Evolutionary conservation across 1,140 invertebrate genomes (phyloP).

Genomic region (Eciton burchellii): DNA sequence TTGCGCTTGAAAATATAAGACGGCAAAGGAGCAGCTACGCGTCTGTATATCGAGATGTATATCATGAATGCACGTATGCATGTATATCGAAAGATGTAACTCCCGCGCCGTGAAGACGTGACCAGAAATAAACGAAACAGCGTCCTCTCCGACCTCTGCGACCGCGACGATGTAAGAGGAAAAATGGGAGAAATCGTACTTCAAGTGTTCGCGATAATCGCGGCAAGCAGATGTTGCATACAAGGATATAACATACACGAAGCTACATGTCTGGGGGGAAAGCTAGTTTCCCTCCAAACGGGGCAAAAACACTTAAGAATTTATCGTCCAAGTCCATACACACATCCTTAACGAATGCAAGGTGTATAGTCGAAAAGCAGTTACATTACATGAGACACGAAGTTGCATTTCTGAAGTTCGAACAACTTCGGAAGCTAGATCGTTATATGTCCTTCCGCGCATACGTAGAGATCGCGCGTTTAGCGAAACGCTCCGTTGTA

Average conservation of each 20-base stretch:
- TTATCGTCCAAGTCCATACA: constrained; percentile 39
- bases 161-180: background rate
- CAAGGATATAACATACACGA: constrained; percentile 27
- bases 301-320: constrained; percentile 34
- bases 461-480: constrained; percentile 12
- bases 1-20: background rate
- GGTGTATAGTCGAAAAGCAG: constrained; percentile 55
- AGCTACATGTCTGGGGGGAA: background rate
- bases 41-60: too few relatives aligned
- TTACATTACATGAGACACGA: constrained; percentile 37
- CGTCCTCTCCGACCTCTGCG: background rate
- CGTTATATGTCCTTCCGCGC: constrained; percentile 41
- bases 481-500: constrained; percentile 20
- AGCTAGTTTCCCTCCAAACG: constrained; percentile 17
- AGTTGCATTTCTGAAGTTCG: constrained; percentile 48
- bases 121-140: too few relatives aligned
- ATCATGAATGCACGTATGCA: too few relatives aligned
- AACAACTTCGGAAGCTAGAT: constrained; percentile 37
- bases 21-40: background rate
- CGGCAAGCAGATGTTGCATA: background rate
- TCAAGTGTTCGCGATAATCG: background rate
- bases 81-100: too few relatives aligned
- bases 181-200: background rate
- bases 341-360: constrained; percentile 56
- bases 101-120: too few relatives aligned